phyloP scores from a whole-genome alignment of 2,113 vertebrate genomes.

The Philantomba maxwellii region DNA sequence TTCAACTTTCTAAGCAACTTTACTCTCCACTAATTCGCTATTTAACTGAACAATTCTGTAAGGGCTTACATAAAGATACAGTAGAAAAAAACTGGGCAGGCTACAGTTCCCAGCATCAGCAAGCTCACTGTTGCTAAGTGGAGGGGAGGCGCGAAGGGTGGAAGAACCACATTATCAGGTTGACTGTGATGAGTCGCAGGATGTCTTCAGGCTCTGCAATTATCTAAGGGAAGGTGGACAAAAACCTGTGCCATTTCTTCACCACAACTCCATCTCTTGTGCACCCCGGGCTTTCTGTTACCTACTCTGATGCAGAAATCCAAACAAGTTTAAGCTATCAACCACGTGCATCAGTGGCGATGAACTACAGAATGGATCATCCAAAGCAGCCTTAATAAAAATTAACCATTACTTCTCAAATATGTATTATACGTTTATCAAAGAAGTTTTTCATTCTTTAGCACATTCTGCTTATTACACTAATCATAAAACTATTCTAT shows the following conservation, averaged over 20 bases:
- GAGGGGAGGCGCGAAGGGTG: background rate
- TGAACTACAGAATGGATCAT: background rate
- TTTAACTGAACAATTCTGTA: background rate
- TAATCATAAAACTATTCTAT: background rate
- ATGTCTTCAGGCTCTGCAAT: background rate
- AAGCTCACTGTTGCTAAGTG: background rate
- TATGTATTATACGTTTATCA: background rate
- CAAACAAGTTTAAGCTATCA: background rate
- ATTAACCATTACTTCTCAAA: background rate
- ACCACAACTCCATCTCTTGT: background rate
- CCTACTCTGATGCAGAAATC: background rate
- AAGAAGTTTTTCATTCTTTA: background rate
- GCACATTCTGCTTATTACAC: background rate
- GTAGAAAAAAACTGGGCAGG: background rate
- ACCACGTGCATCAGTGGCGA: background rate
- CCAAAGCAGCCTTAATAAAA: background rate
- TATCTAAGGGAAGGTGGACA: background rate
- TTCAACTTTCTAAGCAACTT: background rate
- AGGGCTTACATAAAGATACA: background rate
- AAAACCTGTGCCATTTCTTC: background rate
- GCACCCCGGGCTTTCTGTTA: background rate
- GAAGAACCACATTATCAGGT: rapidly evolving
- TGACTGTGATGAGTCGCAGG: rapidly evolving
- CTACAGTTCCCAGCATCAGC: background rate
- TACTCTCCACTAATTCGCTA: background rate